phyloP scores from a whole-genome alignment of 2,888 invertebrate genomes.

The Stenodema calcarata region DNA sequence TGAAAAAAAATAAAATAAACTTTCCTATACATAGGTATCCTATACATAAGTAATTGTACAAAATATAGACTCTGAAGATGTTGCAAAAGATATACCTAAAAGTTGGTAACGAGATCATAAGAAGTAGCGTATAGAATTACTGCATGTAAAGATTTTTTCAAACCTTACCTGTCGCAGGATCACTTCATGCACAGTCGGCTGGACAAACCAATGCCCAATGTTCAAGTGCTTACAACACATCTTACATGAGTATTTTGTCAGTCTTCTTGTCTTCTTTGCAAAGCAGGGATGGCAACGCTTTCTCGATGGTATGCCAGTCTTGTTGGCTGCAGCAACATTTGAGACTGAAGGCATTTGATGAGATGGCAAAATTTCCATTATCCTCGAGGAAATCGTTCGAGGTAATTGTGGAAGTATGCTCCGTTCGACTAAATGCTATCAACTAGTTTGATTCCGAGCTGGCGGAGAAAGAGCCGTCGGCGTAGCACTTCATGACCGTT shows the following conservation, averaged over 20 bases:
- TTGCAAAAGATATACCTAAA: too few relatives aligned
- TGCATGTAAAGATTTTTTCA: too few relatives aligned
- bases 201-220: constrained; percentile 33
- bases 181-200: neutral
- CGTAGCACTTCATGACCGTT: constrained; percentile 44
- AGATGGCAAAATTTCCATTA: constrained; percentile 37
- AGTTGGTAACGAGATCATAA: too few relatives aligned
- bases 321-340: neutral
- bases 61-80: too few relatives aligned
- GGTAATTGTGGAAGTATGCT: constrained; percentile 15
- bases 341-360: constrained; percentile 34
- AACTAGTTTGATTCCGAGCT: constrained; percentile 47
- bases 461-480: constrained; percentile 46
- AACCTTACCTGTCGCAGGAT: too few relatives aligned
- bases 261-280: neutral
- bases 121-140: too few relatives aligned
- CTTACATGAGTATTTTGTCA: constrained; percentile 26
- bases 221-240: constrained; percentile 24
- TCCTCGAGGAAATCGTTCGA: constrained; percentile 18
- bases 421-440: constrained; percentile 41
- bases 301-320: neutral
- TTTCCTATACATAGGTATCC: too few relatives aligned
- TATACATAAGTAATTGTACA: too few relatives aligned
- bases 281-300: constrained; percentile 5
- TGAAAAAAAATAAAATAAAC: too few relatives aligned